Percentiles rank a stretch among this genome's conserved stretches.
These are phyloP conservation scores for Pycnomerus fuliginosus DNA, from an alignment of 2,888 invertebrate genomes.

Conservation along the genomic window DNA sequence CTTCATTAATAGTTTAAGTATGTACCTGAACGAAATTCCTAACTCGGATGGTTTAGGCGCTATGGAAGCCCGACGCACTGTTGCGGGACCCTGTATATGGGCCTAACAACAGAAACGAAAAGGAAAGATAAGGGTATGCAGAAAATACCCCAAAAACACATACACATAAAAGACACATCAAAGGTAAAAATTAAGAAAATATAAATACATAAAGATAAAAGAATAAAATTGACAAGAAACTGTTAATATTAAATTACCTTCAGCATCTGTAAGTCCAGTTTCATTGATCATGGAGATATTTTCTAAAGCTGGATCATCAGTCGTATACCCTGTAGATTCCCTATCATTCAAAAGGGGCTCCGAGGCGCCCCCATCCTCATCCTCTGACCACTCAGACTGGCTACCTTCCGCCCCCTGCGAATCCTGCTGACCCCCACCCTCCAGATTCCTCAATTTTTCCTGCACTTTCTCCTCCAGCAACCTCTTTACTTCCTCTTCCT, in stretches of 20 bases:
- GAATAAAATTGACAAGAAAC: not conserved
- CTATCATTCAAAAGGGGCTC: constrained; percentile 57
- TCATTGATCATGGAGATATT: constrained; percentile 84
- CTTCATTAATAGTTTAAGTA: too few relatives aligned
- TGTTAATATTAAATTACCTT: constrained; percentile 55
- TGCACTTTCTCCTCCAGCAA: constrained; percentile 53
- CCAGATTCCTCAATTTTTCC: constrained; percentile 47
- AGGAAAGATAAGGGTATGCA: too few relatives aligned
- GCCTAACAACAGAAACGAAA: too few relatives aligned
- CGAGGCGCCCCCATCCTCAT: constrained; percentile 66
- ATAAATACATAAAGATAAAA: not conserved
- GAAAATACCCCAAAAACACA: too few relatives aligned
- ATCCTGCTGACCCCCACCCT: constrained; percentile 31
- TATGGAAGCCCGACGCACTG: too few relatives aligned
- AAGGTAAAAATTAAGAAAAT: not conserved
- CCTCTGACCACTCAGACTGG: constrained; percentile 81
- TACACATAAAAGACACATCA: too few relatives aligned
- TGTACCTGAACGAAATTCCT: too few relatives aligned
- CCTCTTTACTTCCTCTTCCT: constrained; percentile 57
- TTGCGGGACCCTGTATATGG: too few relatives aligned
- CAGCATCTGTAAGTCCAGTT: constrained; percentile 82
- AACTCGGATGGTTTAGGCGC: too few relatives aligned
- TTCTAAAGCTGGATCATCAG: constrained; percentile 82
- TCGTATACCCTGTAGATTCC: constrained; percentile 80
- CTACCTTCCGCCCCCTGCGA: constrained; percentile 57